A percentile compares a stretch with the other conserved stretches of the same genome.
These are phyloP conservation scores for Turritopsis rubra DNA, from an alignment of 30 jellyfish, hydroid and myxozoan genomes.

Conservation along the genomic window DNA sequence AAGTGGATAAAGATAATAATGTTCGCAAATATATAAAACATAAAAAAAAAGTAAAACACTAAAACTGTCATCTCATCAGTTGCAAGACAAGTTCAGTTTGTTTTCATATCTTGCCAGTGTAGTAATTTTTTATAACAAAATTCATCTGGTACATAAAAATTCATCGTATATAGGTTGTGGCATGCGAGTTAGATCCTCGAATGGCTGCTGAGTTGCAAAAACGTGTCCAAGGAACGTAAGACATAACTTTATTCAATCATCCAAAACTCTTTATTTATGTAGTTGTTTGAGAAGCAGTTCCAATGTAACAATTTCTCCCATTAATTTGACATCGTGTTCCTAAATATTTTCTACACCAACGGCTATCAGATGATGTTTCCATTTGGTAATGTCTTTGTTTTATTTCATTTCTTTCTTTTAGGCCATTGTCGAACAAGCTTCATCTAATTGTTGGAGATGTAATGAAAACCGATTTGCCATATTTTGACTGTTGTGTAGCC, in stretches of 20 bases:
- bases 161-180: slow-evolving; percentile 84
- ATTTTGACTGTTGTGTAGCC: slow-evolving; percentile 97
- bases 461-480: slow-evolving; percentile 87
- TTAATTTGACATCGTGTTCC: too few relatives aligned
- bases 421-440: slow-evolving; percentile 61
- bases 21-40: too few relatives aligned
- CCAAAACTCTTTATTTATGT: neutral
- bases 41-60: too few relatives aligned
- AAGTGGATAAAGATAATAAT: too few relatives aligned
- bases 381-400: neutral
- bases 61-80: too few relatives aligned
- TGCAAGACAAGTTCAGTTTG: too few relatives aligned
- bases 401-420: neutral
- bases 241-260: neutral
- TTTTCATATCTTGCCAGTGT: too few relatives aligned
- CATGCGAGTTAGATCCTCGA: slow-evolving; percentile 93
- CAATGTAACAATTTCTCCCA: too few relatives aligned
- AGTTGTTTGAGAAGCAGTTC: too few relatives aligned
- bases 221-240: slow-evolving; percentile 91
- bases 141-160: too few relatives aligned
- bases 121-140: neutral
- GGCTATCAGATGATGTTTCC: too few relatives aligned
- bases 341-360: too few relatives aligned
- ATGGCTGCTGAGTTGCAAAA: slow-evolving; percentile 91
- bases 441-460: slow-evolving; percentile 91